Evolutionary conservation across 2,797 vertebrate species (phyloP), one percentile per base, ranked within the genome.

Genomic region (Eremophila alpestris): DNA sequence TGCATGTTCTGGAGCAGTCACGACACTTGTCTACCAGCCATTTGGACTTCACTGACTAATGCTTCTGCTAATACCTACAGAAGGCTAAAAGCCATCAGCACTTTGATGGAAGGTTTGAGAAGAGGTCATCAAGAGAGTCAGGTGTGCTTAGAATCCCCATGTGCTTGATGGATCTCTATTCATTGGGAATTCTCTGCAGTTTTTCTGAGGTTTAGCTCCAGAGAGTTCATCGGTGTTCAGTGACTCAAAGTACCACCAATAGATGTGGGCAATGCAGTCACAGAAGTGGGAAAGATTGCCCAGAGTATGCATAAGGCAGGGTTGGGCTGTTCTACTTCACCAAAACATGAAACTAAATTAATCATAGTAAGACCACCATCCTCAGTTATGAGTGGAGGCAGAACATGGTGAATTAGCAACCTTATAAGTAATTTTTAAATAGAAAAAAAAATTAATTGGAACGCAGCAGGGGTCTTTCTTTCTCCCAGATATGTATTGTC

Each of bases 241-340:
- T 29, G 34, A n/a, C 62, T 75, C 64, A 18, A 18, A 52, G 24
- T 3, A 2, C 65, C 63, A 24, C 71, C 23, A 2, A 30, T 2
- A 73, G 63, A 48, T 34, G 18, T 26, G 26, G 45, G 12, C 40
- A 41, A 7, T 24, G 48, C 59, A 49, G 29, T 43, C 0, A 0
- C 68, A 56, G 58, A 82, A 65, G 23, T 38, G 21, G 23, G 36
- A 76, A 63, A 0, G 75, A 45, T 78, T 88, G 9, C 38, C 40
- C 41, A 27, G 58, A 51, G 22, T 36, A 22, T 14, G 6, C 45
- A 21, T n/a, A 64, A 56, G 59, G 20, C 26, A 75, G 14, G 9
- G 17, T 70, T 55, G 58, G 13, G 13, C 54, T 54, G 32, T 83
- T 78, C 38, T 24, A 19, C 45, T 78, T 84, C n/a, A 26, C 32